Evolutionary conservation across 2,113 vertebrate species (phyloP).

Genomic region (mouse (Mus musculus)): DNA sequence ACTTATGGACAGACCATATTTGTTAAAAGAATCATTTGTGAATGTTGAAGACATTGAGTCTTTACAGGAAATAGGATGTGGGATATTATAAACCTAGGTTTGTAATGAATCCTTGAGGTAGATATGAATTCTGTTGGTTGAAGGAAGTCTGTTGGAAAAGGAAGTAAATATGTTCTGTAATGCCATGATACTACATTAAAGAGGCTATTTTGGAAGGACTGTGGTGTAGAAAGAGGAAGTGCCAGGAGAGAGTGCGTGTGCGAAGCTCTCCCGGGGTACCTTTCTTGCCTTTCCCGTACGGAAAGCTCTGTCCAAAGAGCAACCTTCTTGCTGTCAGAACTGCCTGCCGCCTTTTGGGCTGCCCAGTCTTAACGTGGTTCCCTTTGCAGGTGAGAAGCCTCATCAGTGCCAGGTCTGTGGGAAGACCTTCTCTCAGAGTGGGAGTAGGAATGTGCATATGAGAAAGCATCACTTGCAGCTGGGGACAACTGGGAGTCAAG

Average conservation of each 20-base stretch:
- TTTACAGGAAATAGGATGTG: neutral
- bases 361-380: slow-evolving; percentile 19
- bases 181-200: neutral
- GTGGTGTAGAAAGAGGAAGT: neutral
- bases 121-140: neutral
- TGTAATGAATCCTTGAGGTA: slow-evolving; percentile 35
- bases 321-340: slow-evolving; percentile 13
- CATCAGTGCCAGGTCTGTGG: slow-evolving; percentile 97
- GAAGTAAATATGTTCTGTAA: neutral
- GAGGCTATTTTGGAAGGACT: slow-evolving; percentile 18
- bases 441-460: slow-evolving; percentile 98
- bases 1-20: neutral
- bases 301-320: neutral
- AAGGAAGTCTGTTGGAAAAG: slow-evolving; percentile 13
- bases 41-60: neutral
- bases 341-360: slow-evolving; percentile 48
- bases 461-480: slow-evolving; percentile 93
- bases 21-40: neutral
- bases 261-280: neutral
- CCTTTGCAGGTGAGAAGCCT: slow-evolving; percentile 94
- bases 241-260: neutral
- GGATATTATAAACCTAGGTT: neutral
- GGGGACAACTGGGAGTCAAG: slow-evolving; percentile 86
- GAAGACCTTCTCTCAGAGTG: slow-evolving; percentile 98
- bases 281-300: neutral